Conservation (phyloP, 2,113 vertebrate genomes). For the Sebastes fasciatus region DNA sequence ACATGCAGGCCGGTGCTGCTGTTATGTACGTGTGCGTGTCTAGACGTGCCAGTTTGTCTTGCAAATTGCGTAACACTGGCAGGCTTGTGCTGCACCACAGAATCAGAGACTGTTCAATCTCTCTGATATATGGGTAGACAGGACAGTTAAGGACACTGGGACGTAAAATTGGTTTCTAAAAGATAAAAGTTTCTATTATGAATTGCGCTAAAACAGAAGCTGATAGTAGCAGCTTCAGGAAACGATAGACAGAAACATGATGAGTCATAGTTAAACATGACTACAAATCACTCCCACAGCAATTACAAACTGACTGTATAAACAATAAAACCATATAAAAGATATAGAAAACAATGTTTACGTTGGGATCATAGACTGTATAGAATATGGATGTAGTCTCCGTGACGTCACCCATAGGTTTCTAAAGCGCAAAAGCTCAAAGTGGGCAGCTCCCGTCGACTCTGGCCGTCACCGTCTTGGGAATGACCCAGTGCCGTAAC, state of each 20-base stretch:
- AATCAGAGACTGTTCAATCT: not conserved
- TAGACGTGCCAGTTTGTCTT: constrained; percentile 50
- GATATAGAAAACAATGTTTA: not conserved
- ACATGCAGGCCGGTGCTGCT: constrained; percentile 45
- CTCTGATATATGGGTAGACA: not conserved
- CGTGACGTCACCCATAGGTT: no score
- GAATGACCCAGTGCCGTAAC: no score
- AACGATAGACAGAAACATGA: not conserved
- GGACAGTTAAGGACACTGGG: constrained; percentile 8
- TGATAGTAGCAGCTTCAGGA: constrained; percentile 2
- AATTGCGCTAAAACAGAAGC: not conserved
- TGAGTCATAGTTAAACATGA: constrained; percentile 17
- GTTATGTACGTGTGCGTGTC: constrained; percentile 35
- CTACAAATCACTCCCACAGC: not conserved
- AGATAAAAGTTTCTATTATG: constrained; percentile 36
- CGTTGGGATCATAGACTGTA: not conserved
- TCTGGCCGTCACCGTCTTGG: no score
- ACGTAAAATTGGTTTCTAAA: constrained; percentile 20
- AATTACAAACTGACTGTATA: not conserved
- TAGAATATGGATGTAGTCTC: no score
- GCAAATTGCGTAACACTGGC: constrained; percentile 31
- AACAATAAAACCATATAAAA: constrained; percentile 10
- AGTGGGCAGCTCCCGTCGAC: no score
- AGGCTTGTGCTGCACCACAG: constrained; percentile 19
- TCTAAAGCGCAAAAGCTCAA: no score